Percentiles rank a stretch among this genome's conserved stretches.
Evolutionary conservation across 1,140 invertebrate species (phyloP).

Genomic region (Drosophila nikananu): DNA sequence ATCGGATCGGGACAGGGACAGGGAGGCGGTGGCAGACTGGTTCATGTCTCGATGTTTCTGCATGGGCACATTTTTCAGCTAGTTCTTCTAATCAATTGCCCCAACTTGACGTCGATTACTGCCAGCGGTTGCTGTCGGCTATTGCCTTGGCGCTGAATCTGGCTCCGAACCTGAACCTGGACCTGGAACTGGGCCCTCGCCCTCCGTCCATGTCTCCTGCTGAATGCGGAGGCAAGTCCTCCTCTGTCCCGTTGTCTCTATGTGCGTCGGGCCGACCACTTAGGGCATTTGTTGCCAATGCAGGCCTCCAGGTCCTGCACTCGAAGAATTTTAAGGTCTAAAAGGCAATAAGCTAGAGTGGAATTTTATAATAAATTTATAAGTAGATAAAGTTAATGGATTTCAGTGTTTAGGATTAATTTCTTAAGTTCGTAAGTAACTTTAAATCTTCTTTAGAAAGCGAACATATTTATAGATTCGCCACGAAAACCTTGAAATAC

Average conservation of each 20-base stretch:
- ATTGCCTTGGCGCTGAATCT: constrained; percentile 22
- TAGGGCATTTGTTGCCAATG: constrained; percentile 70
- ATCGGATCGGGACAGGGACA: constrained; percentile 9
- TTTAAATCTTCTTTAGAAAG: too few species aligned
- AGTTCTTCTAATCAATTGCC: constrained; percentile 74
- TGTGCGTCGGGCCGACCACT: constrained; percentile 48
- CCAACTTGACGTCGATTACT: constrained; percentile 61
- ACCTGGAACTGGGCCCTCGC: neutral
- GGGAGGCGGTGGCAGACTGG: constrained; percentile 11
- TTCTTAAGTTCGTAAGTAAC: neutral
- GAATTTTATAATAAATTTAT: neutral
- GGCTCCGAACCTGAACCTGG: constrained; percentile 11
- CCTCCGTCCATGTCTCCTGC: neutral
- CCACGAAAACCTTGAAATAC: too few species aligned
- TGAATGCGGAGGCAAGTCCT: constrained; percentile 20
- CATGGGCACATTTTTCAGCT: constrained; percentile 57
- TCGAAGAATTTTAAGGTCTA: constrained; percentile 4
- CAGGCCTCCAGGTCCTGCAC: constrained; percentile 22
- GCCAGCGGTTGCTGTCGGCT: constrained; percentile 47
- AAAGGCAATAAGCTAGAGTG: neutral
- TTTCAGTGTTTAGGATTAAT: neutral
- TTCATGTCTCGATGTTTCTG: constrained; percentile 39
- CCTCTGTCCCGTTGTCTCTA: constrained; percentile 42
- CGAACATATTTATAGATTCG: neutral
- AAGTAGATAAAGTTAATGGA: neutral